Percentiles rank a stretch among this genome's conserved stretches.
Conservation (phyloP, 2,113 vertebrate genomes). For the Natator depressus region DNA sequence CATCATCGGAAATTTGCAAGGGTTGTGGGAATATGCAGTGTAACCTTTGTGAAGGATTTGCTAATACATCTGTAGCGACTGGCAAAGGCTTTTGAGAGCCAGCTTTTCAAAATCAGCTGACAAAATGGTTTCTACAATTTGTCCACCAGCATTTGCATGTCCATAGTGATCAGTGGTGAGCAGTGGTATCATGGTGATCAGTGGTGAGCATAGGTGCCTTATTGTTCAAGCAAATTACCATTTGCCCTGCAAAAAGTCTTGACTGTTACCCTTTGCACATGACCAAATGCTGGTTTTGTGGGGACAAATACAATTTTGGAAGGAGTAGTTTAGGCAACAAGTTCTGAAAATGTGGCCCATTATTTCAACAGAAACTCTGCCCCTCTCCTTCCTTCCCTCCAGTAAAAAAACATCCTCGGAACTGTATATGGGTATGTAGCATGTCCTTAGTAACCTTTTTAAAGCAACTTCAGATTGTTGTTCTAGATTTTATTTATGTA, state of each 20-base stretch:
- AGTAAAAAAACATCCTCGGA: background rate
- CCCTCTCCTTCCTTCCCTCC: background rate
- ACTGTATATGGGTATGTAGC: background rate
- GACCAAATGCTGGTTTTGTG: fast-evolving
- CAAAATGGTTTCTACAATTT: background rate
- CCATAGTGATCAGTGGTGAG: background rate
- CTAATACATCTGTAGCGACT: background rate
- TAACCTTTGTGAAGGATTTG: background rate
- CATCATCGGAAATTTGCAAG: background rate
- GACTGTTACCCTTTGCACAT: background rate
- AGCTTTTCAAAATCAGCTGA: background rate
- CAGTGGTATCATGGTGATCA: background rate
- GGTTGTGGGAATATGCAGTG: background rate
- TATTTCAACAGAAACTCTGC: background rate
- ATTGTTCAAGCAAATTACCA: background rate
- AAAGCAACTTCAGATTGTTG: background rate
- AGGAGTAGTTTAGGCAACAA: background rate
- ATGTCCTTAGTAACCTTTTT: background rate
- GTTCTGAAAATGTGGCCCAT: background rate
- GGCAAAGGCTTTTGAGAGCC: background rate
- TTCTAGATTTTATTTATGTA: background rate
- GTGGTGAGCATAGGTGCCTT: background rate
- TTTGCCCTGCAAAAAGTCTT: background rate
- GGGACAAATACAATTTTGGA: fast-evolving
- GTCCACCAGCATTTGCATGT: fast-evolving